phyloP scores from a whole-genome alignment of 2,888 invertebrate species.

The Plagodis dolabraria region DNA sequence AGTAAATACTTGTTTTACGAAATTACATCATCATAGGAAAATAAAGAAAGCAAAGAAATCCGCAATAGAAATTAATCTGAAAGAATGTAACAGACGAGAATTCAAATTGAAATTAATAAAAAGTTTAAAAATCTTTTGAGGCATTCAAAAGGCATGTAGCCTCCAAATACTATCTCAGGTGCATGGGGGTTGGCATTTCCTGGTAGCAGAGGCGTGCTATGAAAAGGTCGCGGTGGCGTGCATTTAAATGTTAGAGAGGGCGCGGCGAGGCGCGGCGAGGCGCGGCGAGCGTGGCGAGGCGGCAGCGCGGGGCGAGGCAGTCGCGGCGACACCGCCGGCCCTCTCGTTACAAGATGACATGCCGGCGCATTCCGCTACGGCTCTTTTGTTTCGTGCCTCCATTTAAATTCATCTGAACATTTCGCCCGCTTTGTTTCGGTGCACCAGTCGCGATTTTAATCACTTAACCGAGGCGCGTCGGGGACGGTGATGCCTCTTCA shows the following conservation, averaged over 20 bases:
- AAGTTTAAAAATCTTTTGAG: conserved; percentile 28
- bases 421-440: conserved; percentile 66
- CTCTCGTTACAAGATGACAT: conserved; percentile 59
- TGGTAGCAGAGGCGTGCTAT: conserved; percentile 32
- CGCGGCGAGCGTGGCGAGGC: conserved; percentile 27
- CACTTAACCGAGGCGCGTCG: conserved; percentile 71
- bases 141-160: conserved; percentile 40
- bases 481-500: conserved; percentile 48
- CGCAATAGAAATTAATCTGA: conserved; percentile 27
- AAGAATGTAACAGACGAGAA: conserved; percentile 18
- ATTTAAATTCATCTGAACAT: conserved; percentile 78
- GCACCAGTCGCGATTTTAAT: conserved; percentile 74
- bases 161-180: conserved; percentile 41
- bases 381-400: conserved; percentile 63
- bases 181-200: conserved; percentile 44
- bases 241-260: conserved; percentile 40
- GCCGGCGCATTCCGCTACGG: conserved; percentile 47
- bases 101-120: conserved; percentile 32
- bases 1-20: conserved; percentile 11
- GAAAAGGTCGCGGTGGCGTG: conserved; percentile 45
- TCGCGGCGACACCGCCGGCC: conserved; percentile 31
- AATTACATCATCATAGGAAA: neutral
- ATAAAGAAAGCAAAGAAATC: neutral
- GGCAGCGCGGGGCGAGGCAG: conserved; percentile 24
- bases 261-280: conserved; percentile 28